These are phyloP conservation scores for Cladorhizidae sp. DNA, from an alignment of 37 sponge, comb jelly and placozoan species.

Conservation along the genomic window DNA sequence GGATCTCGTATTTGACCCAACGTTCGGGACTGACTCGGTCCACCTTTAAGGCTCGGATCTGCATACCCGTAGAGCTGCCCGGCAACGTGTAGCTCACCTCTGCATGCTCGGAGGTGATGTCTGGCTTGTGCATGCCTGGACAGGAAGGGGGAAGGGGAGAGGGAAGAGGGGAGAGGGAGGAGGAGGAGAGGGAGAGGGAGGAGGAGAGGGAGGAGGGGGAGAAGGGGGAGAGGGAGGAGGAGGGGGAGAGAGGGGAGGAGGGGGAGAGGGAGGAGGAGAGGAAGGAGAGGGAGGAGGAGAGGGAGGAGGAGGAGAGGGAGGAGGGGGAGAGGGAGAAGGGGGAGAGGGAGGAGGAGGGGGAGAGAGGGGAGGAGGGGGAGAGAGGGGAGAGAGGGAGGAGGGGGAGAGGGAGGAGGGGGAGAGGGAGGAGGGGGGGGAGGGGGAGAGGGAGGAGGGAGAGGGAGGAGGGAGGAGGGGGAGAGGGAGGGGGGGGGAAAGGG, in stretches of 20 bases:
- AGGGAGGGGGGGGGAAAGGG: too few relatives aligned
- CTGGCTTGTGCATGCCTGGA: slow-evolving; percentile 77
- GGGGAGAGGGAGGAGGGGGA: too few relatives aligned
- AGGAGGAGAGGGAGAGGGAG: slow-evolving; percentile 12
- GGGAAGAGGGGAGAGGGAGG: not conserved
- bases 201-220: slow-evolving; percentile 5
- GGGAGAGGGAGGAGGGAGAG: too few relatives aligned
- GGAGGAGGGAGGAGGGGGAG: too few relatives aligned
- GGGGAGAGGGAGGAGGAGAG: not conserved
- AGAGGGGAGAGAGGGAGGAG: too few relatives aligned
- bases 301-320: too few relatives aligned
- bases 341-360: too few relatives aligned
- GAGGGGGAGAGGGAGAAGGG: too few relatives aligned
- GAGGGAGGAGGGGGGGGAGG: too few relatives aligned
- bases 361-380: too few relatives aligned
- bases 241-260: not conserved
- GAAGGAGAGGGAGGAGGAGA: too few relatives aligned
- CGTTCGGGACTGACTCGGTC: slow-evolving; percentile 56
- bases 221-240: slow-evolving; percentile 5
- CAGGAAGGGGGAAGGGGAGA: not conserved
- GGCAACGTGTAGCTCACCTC: slow-evolving; percentile 80
- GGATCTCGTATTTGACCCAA: slow-evolving; percentile 92
- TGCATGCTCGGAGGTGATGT: slow-evolving; percentile 44
- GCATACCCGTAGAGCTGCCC: slow-evolving; percentile 83
- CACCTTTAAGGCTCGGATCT: slow-evolving; percentile 60